Conservation (phyloP, 2,888 invertebrate genomes). For the Octodonta nipae region DNA sequence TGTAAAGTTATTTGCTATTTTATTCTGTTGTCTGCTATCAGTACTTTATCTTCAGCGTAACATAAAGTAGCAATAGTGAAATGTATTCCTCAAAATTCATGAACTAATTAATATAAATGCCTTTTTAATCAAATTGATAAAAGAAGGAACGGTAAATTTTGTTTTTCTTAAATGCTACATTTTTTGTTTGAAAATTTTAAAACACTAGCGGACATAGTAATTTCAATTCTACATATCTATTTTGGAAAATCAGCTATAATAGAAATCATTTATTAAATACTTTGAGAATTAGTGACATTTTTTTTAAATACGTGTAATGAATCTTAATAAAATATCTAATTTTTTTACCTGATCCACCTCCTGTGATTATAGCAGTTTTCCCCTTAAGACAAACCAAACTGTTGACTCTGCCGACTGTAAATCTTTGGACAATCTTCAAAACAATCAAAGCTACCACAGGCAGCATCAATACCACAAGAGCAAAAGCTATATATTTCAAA, state of each 20-base stretch:
- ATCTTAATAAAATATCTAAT: not conserved
- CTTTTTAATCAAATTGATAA: too few relatives aligned
- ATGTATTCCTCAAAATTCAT: too few relatives aligned
- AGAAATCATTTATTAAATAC: conserved; percentile 1
- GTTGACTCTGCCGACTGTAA: conserved; percentile 23
- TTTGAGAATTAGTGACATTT: not conserved
- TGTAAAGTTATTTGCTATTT: too few relatives aligned
- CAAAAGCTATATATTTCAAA: conserved; percentile 22
- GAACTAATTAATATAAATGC: too few relatives aligned
- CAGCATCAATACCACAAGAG: conserved; percentile 18
- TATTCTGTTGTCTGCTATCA: too few relatives aligned
- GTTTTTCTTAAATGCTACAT: too few relatives aligned
- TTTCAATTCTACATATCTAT: too few relatives aligned
- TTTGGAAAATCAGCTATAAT: not conserved
- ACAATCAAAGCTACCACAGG: conserved; percentile 21
- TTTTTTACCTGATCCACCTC: conserved; percentile 24
- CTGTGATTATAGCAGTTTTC: conserved; percentile 28
- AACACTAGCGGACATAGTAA: too few relatives aligned
- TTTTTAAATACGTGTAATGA: not conserved
- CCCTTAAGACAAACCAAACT: conserved; percentile 27
- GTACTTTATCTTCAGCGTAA: too few relatives aligned
- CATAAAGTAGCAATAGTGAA: too few relatives aligned
- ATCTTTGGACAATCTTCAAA: conserved; percentile 24
- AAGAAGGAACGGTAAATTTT: too few relatives aligned
- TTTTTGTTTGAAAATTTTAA: too few relatives aligned